A percentile compares a stretch with the other conserved stretches of the same genome.
phyloP scores from a whole-genome alignment of 2,113 vertebrate genomes.

The Ceuthmochares aereus region DNA sequence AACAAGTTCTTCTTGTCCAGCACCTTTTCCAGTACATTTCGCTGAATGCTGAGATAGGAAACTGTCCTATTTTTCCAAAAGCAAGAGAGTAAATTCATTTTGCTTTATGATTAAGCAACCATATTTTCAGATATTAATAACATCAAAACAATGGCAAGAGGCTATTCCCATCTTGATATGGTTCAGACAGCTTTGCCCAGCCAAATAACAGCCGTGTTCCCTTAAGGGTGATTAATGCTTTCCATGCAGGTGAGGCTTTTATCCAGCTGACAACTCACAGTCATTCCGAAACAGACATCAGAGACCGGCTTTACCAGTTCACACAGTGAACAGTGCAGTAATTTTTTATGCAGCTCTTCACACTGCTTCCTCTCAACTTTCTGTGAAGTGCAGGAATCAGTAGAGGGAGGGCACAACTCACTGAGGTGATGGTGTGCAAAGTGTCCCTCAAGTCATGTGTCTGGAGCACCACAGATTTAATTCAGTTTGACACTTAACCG shows the following conservation, averaged over 20 bases:
- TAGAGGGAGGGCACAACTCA: fast-evolving
- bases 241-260: not conserved
- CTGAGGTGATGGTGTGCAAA: not conserved
- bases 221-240: not conserved
- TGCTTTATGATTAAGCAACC: not conserved
- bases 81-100: not conserved
- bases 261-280: not conserved
- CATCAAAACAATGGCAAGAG: not conserved
- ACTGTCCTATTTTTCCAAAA: not conserved
- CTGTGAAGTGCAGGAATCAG: not conserved
- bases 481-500: not conserved
- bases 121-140: not conserved
- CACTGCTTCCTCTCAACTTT: not conserved
- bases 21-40: not conserved
- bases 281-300: not conserved
- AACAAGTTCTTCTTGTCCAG: not conserved
- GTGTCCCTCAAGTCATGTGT: fast-evolving
- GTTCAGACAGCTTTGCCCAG: not conserved
- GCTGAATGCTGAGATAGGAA: not conserved
- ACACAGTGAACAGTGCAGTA: not conserved
- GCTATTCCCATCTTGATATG: not conserved
- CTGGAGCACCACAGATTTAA: not conserved
- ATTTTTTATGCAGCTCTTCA: not conserved
- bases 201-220: not conserved
- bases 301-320: not conserved